These are phyloP conservation scores for Bombycilla garrulus DNA, from an alignment of 2,113 vertebrate genomes.

Conservation along the genomic window DNA sequence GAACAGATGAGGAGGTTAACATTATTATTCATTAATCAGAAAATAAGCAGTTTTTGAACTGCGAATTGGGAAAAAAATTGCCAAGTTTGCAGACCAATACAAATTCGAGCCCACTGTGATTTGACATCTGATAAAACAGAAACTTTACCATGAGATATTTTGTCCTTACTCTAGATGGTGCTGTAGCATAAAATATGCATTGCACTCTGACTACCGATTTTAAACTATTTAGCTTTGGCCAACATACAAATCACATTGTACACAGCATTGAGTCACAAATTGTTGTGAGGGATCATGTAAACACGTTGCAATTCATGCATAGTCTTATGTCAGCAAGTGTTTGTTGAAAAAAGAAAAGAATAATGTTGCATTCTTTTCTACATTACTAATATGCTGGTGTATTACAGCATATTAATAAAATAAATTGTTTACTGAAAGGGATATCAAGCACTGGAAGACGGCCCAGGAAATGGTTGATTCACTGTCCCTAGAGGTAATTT, in stretches of 20 bases:
- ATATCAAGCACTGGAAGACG: not conserved
- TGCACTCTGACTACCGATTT: not conserved
- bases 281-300: not conserved
- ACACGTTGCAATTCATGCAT: not conserved
- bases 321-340: not conserved
- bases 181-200: slow-evolving; percentile 21
- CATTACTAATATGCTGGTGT: not conserved
- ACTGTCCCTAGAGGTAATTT: not conserved
- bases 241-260: not conserved
- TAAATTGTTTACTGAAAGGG: not conserved
- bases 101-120: not conserved
- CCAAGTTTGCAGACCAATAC: not conserved
- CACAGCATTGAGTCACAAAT: not conserved
- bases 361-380: not conserved
- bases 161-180: slow-evolving; percentile 48
- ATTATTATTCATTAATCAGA: not conserved
- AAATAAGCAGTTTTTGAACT: not conserved
- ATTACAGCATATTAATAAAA: not conserved
- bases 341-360: not conserved
- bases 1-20: not conserved
- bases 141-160: not conserved
- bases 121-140: not conserved
- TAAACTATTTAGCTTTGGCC: not conserved
- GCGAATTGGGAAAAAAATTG: not conserved
- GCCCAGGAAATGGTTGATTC: not conserved